Conservation (phyloP, 2,888 invertebrate species). For the Eristalis arbustorum region DNA sequence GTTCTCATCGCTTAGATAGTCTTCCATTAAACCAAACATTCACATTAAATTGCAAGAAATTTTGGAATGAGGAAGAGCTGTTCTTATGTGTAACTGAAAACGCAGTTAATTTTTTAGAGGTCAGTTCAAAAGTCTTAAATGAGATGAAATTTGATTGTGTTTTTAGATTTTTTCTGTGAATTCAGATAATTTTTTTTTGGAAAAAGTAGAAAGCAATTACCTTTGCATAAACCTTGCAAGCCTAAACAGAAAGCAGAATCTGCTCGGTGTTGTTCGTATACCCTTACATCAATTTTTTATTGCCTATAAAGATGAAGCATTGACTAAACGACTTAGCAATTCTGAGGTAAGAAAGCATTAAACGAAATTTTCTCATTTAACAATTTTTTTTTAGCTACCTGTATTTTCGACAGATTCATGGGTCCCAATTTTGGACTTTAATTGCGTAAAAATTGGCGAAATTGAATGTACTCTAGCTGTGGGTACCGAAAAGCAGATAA, state of each 20-base stretch:
- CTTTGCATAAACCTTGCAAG: conserved; percentile 82
- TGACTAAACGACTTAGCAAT: conserved; percentile 81
- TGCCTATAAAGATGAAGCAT: conserved; percentile 82
- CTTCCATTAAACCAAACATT: background rate
- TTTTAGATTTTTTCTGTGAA: conserved; percentile 82
- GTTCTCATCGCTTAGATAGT: conserved; percentile 31
- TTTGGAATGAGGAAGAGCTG: conserved; percentile 76
- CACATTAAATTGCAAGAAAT: conserved; percentile 73
- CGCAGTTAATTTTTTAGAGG: conserved; percentile 76
- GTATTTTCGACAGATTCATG: conserved; percentile 84
- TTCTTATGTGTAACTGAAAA: conserved; percentile 69
- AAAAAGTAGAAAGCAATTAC: conserved; percentile 82
- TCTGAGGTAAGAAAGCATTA: conserved; percentile 80
- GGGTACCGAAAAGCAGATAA: conserved; percentile 83
- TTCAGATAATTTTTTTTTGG: conserved; percentile 82
- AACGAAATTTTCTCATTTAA: background rate
- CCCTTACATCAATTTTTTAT: conserved; percentile 84
- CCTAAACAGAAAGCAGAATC: conserved; percentile 77
- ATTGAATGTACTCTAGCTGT: conserved; percentile 83
- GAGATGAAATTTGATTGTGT: background rate
- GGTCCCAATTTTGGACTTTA: conserved; percentile 81
- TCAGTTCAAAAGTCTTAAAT: conserved; percentile 24
- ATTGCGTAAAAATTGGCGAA: conserved; percentile 81
- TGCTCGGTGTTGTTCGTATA: conserved; percentile 82
- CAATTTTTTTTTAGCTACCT: conserved; percentile 80